Base-by-base conservation (phyloP, 2,888 invertebrate species). In the Microchrysa polita region DNA sequence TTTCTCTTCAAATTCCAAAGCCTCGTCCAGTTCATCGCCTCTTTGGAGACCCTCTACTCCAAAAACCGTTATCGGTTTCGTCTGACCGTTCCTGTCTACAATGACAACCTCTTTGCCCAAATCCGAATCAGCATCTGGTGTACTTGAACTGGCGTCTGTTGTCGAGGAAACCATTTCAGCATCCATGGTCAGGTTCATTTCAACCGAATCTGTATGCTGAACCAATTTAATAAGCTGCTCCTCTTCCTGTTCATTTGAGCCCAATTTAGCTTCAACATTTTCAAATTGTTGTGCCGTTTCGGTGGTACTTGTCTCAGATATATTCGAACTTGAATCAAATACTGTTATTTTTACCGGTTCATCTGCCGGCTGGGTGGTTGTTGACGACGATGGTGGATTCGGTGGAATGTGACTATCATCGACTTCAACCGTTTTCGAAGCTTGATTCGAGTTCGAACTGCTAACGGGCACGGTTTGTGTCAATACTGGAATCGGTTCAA, bases 21-120 rank as follows among this genome's bases (percentile, higher is more conserved):
- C 40, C 16, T 74, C 74, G 48, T 67, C 74, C 22, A 48, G 20
- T 22, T 81, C 81, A 42, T 80, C 81, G 5, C 82, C 84, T 72
- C 84, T 79, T 79, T 86, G 84, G 5, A 86, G 79, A 2, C 86
- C 86, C 79, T 86, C 86, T 4, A 86, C 85, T 14, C 86, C 86
- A 69, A 86, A 83, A 5, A 86, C 81, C 2, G 86, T 85, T 20
- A 86, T 85, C 5, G 78, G 77, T 72, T 78, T 73, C 42, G 75
- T 67, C 48, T 75, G 74, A 22, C 77, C 76, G 73, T 77, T 75
- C 44, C 77, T 40, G 67, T 77, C 75, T 14, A 77, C 67, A 67
- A 79, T 72, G 2, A 77, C 76, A n/a, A 77, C 74, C 63, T 77
- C 73, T 59, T 78, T 74, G 12, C 76, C 77, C 20, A 67, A 63